A percentile compares a stretch with the other conserved stretches of the same genome.
phyloP scores from a whole-genome alignment of 92 coral and sea anemone species.

The Phenganax stokvisi region DNA sequence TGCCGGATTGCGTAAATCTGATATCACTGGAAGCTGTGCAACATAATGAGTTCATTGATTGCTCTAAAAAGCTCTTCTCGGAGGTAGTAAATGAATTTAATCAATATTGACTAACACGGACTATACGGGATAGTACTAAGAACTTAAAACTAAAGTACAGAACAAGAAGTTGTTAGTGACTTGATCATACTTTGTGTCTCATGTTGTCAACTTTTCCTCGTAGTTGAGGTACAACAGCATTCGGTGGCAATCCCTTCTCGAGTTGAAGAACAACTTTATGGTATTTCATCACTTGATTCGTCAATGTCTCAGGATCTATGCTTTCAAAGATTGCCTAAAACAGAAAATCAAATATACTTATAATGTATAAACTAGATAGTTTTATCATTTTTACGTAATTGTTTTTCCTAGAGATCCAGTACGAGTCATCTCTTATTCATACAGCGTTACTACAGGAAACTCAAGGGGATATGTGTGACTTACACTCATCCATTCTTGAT shows the following conservation, averaged over 20 bases:
- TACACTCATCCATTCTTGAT: conserved; percentile 87
- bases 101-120: no score
- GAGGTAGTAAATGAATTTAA: no score
- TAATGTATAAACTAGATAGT: not conserved
- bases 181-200: conserved; percentile 74
- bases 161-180: not conserved
- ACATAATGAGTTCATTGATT: not conserved
- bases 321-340: conserved; percentile 77
- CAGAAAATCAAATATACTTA: not conserved
- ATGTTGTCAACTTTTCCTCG: conserved; percentile 86
- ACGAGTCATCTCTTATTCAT: no score
- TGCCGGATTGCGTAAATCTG: conserved; percentile 90
- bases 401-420: not conserved
- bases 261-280: conserved; percentile 89
- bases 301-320: conserved; percentile 77
- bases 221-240: conserved; percentile 89
- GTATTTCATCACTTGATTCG: conserved; percentile 89
- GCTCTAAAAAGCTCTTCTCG: no score
- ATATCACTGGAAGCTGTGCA: conserved; percentile 81
- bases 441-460: no score
- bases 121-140: not conserved
- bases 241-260: conserved; percentile 95
- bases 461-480: not conserved
- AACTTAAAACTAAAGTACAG: no score
- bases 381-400: not conserved